Evolutionary conservation across 2,888 invertebrate genomes (phyloP).

Genomic region (Boloria euphrosyne): DNA sequence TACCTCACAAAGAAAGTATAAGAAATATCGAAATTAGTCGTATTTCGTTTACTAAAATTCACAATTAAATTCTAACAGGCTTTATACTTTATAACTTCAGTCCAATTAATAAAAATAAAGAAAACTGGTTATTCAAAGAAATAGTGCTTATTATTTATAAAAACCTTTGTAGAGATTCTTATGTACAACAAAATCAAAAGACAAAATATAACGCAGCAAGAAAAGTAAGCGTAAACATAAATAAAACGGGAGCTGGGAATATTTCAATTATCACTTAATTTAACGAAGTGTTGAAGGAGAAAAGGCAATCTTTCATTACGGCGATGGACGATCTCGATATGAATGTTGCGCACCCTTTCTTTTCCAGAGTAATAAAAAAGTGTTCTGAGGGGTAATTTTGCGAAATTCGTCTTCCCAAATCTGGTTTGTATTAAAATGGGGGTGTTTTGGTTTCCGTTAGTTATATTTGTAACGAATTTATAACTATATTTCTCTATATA

Average conservation of each 20-base stretch:
- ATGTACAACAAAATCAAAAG: conserved; percentile 1
- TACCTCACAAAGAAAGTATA: no score
- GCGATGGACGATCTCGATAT: conserved; percentile 36
- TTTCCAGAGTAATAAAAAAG: conserved; percentile 25
- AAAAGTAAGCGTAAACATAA: conserved; percentile 26
- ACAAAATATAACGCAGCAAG: conserved; percentile 10
- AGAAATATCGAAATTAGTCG: no score
- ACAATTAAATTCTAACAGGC: no score
- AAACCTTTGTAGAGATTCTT: conserved; percentile 6
- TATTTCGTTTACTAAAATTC: no score
- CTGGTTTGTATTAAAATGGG: no score
- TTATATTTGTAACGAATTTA: neutral
- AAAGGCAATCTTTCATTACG: conserved; percentile 42
- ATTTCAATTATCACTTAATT: conserved; percentile 39
- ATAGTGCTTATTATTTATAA: no score
- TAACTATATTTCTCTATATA: no score
- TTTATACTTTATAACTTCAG: no score
- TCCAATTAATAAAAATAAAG: no score
- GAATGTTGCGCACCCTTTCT: conserved; percentile 27
- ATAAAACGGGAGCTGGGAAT: conserved; percentile 31
- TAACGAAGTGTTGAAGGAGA: conserved; percentile 38
- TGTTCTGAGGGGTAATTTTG: conserved; percentile 5
- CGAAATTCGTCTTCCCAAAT: conserved; percentile 1
- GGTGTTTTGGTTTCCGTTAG: neutral
- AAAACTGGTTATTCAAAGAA: no score